A percentile compares a stretch with the other conserved stretches of the same genome.
phyloP scores from a whole-genome alignment of 2,113 vertebrate genomes.

The Petaurus breviceps region DNA sequence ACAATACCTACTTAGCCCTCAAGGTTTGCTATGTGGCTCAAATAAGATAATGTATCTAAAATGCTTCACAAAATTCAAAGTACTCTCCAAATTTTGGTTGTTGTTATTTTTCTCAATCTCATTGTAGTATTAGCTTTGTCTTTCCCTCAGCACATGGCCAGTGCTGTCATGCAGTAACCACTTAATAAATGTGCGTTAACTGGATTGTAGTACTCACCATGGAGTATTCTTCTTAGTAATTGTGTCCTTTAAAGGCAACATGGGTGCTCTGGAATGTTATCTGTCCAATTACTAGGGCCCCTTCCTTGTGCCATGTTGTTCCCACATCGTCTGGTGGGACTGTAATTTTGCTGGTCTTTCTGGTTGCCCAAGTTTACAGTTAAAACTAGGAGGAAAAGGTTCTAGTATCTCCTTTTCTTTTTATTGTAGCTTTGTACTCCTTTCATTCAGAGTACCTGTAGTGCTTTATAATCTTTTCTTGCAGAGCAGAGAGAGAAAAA shows the following conservation, averaged over 20 bases:
- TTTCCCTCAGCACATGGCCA: background rate
- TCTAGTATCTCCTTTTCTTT: background rate
- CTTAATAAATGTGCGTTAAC: background rate
- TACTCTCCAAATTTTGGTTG: background rate
- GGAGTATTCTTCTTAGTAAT: background rate
- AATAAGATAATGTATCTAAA: background rate
- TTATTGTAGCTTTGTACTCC: background rate
- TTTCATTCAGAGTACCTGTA: background rate
- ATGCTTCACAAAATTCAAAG: background rate
- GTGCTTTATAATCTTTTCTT: background rate
- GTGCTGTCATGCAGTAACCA: background rate
- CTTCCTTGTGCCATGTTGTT: background rate
- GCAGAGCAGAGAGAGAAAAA: background rate
- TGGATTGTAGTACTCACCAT: background rate
- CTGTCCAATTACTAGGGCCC: background rate
- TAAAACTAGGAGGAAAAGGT: rapidly evolving
- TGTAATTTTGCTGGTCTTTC: background rate
- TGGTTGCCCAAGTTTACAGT: background rate
- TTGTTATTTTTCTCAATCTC: background rate
- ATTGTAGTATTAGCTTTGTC: background rate
- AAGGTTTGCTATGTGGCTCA: background rate
- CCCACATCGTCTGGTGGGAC: background rate
- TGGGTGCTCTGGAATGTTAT: background rate
- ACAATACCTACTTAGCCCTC: background rate
- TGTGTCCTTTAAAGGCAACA: background rate